Percentiles rank a stretch among this genome's conserved stretches.
Conservation (phyloP, 2,113 vertebrate species). For the Butorides virescens region DNA sequence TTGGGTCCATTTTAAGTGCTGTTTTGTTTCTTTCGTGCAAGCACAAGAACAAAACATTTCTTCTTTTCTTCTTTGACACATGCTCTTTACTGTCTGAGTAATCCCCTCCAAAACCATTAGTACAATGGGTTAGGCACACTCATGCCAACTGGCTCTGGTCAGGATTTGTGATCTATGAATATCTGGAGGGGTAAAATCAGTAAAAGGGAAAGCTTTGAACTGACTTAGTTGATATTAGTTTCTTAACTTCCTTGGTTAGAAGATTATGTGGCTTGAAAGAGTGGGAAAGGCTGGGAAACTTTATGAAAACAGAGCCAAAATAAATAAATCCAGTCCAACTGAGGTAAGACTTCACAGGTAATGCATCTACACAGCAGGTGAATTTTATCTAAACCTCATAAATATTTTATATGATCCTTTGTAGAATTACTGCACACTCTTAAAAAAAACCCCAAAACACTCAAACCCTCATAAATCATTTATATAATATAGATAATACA, state of each 20-base stretch:
- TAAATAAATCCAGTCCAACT: neutral
- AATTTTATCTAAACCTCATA: neutral
- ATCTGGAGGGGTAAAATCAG: neutral
- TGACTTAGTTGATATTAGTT: neutral
- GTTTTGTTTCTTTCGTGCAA: neutral
- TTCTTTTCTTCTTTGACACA: neutral
- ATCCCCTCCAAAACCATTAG: neutral
- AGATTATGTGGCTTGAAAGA: neutral
- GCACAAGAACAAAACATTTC: neutral
- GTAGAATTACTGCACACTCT: neutral
- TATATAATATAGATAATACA: neutral
- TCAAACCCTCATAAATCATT: neutral
- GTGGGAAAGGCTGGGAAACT: neutral
- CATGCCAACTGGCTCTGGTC: neutral
- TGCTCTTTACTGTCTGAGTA: neutral
- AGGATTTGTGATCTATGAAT: neutral
- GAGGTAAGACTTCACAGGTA: neutral
- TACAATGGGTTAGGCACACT: neutral
- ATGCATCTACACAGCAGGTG: neutral
- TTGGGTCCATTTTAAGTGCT: neutral
- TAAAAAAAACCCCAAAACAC: neutral
- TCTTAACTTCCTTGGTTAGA: neutral
- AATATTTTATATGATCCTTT: conserved; percentile 30
- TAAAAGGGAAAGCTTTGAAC: neutral
- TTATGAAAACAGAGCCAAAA: neutral